phyloP scores from a whole-genome alignment of 1,140 invertebrate species.

The Ptiloglossa arizonensis region DNA sequence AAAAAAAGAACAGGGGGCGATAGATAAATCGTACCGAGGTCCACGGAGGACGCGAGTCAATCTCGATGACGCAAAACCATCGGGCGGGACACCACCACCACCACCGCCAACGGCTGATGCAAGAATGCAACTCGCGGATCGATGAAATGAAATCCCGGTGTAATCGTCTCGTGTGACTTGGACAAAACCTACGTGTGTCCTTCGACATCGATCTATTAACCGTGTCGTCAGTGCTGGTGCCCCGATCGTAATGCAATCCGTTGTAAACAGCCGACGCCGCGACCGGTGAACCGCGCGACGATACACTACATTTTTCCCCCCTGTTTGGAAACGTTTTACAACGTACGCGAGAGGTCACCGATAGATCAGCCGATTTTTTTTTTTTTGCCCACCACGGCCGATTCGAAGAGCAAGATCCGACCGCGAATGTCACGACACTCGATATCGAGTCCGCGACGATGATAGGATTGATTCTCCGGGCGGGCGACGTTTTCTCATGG shows the following conservation, averaged over 20 bases:
- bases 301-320: conserved; percentile 11
- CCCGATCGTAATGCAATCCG: conserved; percentile 47
- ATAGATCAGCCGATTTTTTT: background rate
- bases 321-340: background rate
- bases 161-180: conserved; percentile 34
- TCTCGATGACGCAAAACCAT: conserved; percentile 7
- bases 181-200: conserved; percentile 60
- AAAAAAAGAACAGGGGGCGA: background rate
- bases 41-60: background rate
- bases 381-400: background rate
- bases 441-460: background rate
- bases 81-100: no score
- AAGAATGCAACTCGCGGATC: conserved; percentile 8
- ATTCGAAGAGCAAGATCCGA: background rate
- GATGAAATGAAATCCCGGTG: conserved; percentile 53
- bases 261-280: conserved; percentile 49
- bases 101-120: conserved; percentile 2
- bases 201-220: conserved; percentile 56
- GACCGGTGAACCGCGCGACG: background rate
- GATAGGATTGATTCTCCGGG: background rate
- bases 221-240: conserved; percentile 10
- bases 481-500: background rate
- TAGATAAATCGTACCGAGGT: conserved; percentile 5
- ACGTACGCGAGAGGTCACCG: background rate
- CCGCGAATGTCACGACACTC: background rate